Percentiles rank a stretch among this genome's conserved stretches.
Evolutionary conservation across 2,888 invertebrate genomes (phyloP).

Genomic region (Sicus ferrugineus): DNA sequence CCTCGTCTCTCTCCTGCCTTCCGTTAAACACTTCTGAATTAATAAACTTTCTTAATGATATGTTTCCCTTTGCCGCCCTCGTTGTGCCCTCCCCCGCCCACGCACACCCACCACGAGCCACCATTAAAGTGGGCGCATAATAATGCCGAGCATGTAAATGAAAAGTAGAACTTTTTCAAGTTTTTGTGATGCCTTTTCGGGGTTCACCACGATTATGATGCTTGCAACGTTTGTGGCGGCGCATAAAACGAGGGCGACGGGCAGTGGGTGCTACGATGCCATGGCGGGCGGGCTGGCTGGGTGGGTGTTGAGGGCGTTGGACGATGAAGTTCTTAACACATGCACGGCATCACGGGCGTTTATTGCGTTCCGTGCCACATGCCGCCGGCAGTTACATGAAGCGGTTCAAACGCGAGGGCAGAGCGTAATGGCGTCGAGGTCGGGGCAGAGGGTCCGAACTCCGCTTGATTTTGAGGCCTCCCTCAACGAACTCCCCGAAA

Average conservation of each 20-base stretch:
- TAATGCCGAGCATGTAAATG: constrained; percentile 18
- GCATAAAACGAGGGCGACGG: background rate
- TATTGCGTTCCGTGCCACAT: too few species aligned
- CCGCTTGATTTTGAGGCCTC: too few species aligned
- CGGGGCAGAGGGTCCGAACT: too few species aligned
- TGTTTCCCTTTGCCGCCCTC: too few species aligned
- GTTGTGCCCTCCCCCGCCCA: constrained; percentile 22
- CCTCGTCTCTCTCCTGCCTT: constrained; percentile 48
- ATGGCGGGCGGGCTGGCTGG: too few species aligned
- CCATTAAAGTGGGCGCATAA: background rate
- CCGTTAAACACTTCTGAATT: constrained; percentile 56
- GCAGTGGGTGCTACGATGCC: too few species aligned
- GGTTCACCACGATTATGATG: constrained; percentile 16
- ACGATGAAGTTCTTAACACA: too few species aligned
- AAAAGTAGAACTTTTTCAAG: constrained; percentile 21
- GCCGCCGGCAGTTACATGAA: background rate
- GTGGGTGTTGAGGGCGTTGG: too few species aligned
- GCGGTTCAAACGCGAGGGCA: too few species aligned
- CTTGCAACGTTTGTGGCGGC: background rate
- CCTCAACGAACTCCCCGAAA: too few species aligned
- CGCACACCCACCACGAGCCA: constrained; percentile 22
- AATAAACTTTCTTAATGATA: constrained; percentile 42
- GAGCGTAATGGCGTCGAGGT: too few species aligned
- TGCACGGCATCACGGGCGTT: too few species aligned
- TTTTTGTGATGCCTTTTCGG: background rate